Base-by-base conservation (phyloP, 2,797 vertebrate genomes). In the Tinamus major region DNA sequence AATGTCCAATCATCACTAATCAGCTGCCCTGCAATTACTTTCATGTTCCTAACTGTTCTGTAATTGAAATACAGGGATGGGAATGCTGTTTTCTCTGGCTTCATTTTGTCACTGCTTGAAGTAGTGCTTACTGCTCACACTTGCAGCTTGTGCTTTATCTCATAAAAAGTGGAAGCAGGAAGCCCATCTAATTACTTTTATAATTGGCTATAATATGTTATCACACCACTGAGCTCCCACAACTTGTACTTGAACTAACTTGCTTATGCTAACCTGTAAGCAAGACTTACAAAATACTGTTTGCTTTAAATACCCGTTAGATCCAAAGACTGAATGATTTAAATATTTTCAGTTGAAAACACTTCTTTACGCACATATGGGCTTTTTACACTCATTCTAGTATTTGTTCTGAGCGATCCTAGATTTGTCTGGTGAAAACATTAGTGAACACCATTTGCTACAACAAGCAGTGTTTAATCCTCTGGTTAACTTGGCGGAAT, bases 371-470 rank as follows among this genome's bases (percentile, higher is more conserved):
- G 10, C 23, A 27, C 35, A 53, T 19, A 0, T 2, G 37, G 10
- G 53, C 31, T 24, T 83, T 95, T 94, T 93, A 46, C 39, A 89
- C 67, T 91, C 44, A 59, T 91, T 96, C 42, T 15, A 44, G 18
- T 91, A 46, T 90, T 83, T 79, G 49, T 85, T 79, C 81, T 78
- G 82, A 14, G 84, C 91, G 93, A 80, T 80, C 9, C 0, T 16
- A 35, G 84, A 20, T 20, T 7, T 53, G 24, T 79, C 19, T 63
- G 33, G 56, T 80, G 56, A 68, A 61, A 27, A 41, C 10, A 29
- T 81, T 62, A 48, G 31, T 85, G 62, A 85, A 37, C 33, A 13
- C 56, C 55, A 21, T 23, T 94, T 83, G 27, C 31, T 20, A 49
- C 87, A 62, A 85, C 84, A 55, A 85, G 23, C 21, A 33, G 23